Conservation (phyloP, 2,113 vertebrate species). For the Heterotis niloticus region DNA sequence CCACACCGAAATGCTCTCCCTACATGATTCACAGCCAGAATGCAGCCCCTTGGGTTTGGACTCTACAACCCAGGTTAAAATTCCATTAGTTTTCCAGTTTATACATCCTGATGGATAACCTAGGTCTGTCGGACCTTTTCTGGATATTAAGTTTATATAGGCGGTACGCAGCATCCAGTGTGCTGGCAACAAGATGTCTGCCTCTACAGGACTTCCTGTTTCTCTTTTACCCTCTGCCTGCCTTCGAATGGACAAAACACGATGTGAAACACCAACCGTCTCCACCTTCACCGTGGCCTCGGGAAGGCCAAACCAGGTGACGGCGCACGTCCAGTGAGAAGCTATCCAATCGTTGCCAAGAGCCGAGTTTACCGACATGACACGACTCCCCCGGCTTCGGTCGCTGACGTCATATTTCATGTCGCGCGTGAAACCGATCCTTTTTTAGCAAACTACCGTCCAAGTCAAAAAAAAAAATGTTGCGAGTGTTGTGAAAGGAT, state of each 20-base stretch:
- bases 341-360: not conserved
- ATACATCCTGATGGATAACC: not conserved
- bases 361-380: not conserved
- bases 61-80: not conserved
- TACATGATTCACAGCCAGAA: too few relatives aligned
- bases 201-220: not conserved
- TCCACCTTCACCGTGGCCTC: not conserved
- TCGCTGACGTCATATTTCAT: not conserved
- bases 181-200: not conserved
- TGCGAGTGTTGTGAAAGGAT: not conserved
- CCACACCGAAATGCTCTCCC: too few relatives aligned
- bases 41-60: too few relatives aligned
- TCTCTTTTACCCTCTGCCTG: not conserved
- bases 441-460: not conserved
- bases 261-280: not conserved
- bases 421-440: not conserved
- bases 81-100: not conserved
- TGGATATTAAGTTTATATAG: not conserved
- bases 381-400: not conserved
- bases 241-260: not conserved
- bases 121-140: not conserved
- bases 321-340: too few relatives aligned
- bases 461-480: not conserved
- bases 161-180: not conserved
- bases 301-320: not conserved